Evolutionary conservation across 1,140 invertebrate species (phyloP).

Genomic region (Rhopalosiphum maidis): DNA sequence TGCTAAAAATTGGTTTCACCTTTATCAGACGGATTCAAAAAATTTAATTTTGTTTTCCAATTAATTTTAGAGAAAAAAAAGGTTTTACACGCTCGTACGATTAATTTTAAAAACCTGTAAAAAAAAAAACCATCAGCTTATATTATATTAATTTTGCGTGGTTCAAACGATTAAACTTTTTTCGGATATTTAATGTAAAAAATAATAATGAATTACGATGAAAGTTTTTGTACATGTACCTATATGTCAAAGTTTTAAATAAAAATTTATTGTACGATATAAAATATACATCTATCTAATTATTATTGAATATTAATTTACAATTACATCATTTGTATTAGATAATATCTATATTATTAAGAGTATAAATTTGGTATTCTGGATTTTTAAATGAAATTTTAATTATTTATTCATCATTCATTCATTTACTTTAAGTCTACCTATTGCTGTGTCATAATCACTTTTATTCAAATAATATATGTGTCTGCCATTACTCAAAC

Average conservation of each 20-base stretch:
- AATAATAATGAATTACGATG: background rate
- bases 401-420: background rate
- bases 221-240: background rate
- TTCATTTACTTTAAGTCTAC: background rate
- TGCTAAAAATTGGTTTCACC: background rate
- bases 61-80: background rate
- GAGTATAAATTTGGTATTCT: background rate
- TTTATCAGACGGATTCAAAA: background rate
- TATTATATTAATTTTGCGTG: background rate
- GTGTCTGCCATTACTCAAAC: background rate
- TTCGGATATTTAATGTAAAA: background rate
- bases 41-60: slow-evolving; percentile 22
- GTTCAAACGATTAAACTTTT: background rate
- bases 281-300: background rate
- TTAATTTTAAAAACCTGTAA: slow-evolving; percentile 18
- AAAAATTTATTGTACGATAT: background rate
- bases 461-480: background rate
- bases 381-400: background rate
- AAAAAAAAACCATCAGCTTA: background rate
- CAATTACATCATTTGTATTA: background rate
- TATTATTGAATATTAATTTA: background rate
- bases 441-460: background rate
- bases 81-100: background rate
- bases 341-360: too few relatives aligned
- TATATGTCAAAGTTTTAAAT: slow-evolving; percentile 8